Percentiles rank a stretch among this genome's conserved stretches.
Evolutionary conservation across 2,113 vertebrate genomes (phyloP).

Genomic region (Phasianus colchicus): DNA sequence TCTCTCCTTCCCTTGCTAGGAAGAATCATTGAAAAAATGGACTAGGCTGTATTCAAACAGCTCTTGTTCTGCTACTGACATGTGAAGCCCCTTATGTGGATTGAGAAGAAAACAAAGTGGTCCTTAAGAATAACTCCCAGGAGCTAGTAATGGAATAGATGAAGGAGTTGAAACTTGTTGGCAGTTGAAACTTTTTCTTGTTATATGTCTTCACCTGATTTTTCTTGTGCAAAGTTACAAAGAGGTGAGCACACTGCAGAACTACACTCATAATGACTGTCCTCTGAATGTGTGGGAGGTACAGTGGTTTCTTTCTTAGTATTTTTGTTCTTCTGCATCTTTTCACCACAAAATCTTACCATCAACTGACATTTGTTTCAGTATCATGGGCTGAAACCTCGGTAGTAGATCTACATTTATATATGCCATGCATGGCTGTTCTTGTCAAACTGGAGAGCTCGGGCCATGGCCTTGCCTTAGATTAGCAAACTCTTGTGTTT

Average conservation of each 20-base stretch:
- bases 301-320: conserved; percentile 36
- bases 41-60: neutral
- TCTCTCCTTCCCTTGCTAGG: neutral
- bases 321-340: conserved; percentile 1
- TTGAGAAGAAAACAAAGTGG: neutral
- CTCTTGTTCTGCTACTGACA: neutral
- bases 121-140: neutral
- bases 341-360: conserved; percentile 8
- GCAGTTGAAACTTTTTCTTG: neutral
- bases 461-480: neutral
- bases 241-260: conserved; percentile 23
- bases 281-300: conserved; percentile 32
- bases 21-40: neutral
- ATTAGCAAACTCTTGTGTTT: neutral
- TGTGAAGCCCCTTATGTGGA: neutral
- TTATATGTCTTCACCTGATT: neutral
- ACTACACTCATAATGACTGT: conserved; percentile 28
- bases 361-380: neutral
- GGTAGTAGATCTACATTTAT: neutral
- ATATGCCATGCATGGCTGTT: fast-evolving
- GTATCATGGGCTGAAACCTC: neutral
- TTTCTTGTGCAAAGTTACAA: conserved; percentile 4
- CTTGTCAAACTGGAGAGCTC: neutral
- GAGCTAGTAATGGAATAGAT: neutral
- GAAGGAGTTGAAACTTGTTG: neutral